Base-by-base conservation (phyloP, 2,888 invertebrate genomes). In the Mesorhabditis spiculigera region DNA sequence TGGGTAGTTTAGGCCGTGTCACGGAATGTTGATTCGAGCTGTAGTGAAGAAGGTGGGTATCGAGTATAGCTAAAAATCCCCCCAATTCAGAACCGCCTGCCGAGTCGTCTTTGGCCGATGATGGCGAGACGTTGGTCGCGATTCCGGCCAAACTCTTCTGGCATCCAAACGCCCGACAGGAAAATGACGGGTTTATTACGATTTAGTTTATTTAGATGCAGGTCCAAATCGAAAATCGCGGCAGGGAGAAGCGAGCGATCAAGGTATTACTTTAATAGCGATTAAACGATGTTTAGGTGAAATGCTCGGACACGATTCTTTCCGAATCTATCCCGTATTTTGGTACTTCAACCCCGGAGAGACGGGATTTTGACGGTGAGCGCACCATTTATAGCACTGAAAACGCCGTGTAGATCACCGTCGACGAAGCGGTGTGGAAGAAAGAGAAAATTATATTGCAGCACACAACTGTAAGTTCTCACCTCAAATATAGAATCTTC, bases 281-380 rank as follows among this genome's bases (percentile, higher is more conserved):
- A n/a, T 50, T 13, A 50, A 50, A n/a, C 58, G 8, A 10, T 10
- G 10, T 50, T 50, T 50, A 50, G 58, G 58, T 50, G n/a, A 50
- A 50, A 50, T 50, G 58, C 58, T 50, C 58, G 58, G 58, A 50
- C 58, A 50, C 58, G n/a, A 50, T 50, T 50, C n/a, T 10, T 50
- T 13, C 3, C 58, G 58, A 50, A 50, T 50, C 58, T 50, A 50
- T n/a, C 58, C 58, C 10, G 58, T 50, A 10, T 50, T 50, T 50
- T 50, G 58, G 58, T 50, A 50, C n/a, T 3, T 50, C 10, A n/a
- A 50, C n/a, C 58, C 58, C 10, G 58, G n/a, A 13, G 58, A 50
- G 58, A 50, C 10, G 58, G 58, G 58, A 50, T 50, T 50, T 50
- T 50, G 58, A 50, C 58, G 58, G 58, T 50, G 8, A 13, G 58